phyloP scores from a whole-genome alignment of 1,140 invertebrate species.

The Stegodyphus dumicola region DNA sequence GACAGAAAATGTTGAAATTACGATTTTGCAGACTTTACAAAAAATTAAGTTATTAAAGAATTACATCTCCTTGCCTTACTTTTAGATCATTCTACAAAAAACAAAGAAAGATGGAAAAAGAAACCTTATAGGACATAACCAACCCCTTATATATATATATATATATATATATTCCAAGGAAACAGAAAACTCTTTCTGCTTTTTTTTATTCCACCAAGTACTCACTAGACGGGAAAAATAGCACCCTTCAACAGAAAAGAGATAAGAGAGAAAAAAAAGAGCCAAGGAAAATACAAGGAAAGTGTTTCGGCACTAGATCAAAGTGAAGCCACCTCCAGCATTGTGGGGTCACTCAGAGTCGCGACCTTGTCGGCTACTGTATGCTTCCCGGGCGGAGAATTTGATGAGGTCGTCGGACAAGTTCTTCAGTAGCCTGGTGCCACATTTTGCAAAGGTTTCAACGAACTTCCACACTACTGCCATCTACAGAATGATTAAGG shows the following conservation, averaged over 20 bases:
- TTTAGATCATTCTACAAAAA: too few species aligned
- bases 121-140: too few species aligned
- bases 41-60: too few species aligned
- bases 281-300: background rate
- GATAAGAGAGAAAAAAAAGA: conserved; percentile 17
- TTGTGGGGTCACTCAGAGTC: conserved; percentile 13
- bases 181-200: too few species aligned
- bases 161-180: too few species aligned
- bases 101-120: too few species aligned
- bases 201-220: too few species aligned
- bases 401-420: conserved; percentile 44
- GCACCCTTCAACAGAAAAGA: background rate
- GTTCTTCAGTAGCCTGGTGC: background rate
- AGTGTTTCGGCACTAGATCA: conserved; percentile 53
- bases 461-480: background rate
- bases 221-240: conserved; percentile 19
- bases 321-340: conserved; percentile 8
- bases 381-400: conserved; percentile 18
- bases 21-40: too few species aligned
- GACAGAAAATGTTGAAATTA: too few species aligned
- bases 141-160: too few species aligned
- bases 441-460: conserved; percentile 20
- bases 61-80: too few species aligned
- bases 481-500: conserved; percentile 12
- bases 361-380: conserved; percentile 55